These are phyloP conservation scores for Lampris megalopsis DNA, from an alignment of 2,113 vertebrate genomes.

Conservation along the genomic window DNA sequence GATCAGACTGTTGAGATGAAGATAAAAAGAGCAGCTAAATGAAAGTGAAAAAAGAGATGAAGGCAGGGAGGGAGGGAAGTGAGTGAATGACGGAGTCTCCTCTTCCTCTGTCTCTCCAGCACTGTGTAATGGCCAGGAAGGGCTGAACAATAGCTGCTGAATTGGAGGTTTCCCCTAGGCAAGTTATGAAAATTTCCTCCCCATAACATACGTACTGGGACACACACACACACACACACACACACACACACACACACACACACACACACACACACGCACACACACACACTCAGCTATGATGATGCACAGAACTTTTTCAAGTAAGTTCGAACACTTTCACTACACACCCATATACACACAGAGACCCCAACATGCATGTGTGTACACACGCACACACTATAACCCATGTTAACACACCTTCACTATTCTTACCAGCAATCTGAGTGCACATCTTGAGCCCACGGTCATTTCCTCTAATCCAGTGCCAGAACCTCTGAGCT, in stretches of 20 bases:
- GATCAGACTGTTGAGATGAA: neutral
- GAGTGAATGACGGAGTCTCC: slow-evolving; percentile 31
- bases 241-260: slow-evolving; percentile 20
- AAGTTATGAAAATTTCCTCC: slow-evolving; percentile 47
- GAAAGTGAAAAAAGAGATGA: slow-evolving; percentile 4
- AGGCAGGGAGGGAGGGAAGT: neutral
- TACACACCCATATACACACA: no score
- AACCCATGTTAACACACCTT: no score
- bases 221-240: slow-evolving; percentile 11
- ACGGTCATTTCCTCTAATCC: no score
- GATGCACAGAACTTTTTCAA: no score
- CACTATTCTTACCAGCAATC: no score
- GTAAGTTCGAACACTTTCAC: no score
- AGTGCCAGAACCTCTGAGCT: no score
- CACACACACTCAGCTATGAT: neutral
- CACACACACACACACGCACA: neutral
- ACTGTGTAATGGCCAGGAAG: slow-evolving; percentile 46
- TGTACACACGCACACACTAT: no score
- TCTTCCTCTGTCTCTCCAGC: slow-evolving; percentile 25
- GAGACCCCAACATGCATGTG: no score
- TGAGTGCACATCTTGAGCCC: no score
- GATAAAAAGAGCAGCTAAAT: neutral
- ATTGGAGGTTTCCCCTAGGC: slow-evolving; percentile 35
- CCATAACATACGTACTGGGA: slow-evolving; percentile 10
- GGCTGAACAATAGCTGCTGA: slow-evolving; percentile 55